A percentile compares a stretch with the other conserved stretches of the same genome.
Evolutionary conservation across 2,113 vertebrate genomes (phyloP).

Genomic region (Caranx ignobilis): DNA sequence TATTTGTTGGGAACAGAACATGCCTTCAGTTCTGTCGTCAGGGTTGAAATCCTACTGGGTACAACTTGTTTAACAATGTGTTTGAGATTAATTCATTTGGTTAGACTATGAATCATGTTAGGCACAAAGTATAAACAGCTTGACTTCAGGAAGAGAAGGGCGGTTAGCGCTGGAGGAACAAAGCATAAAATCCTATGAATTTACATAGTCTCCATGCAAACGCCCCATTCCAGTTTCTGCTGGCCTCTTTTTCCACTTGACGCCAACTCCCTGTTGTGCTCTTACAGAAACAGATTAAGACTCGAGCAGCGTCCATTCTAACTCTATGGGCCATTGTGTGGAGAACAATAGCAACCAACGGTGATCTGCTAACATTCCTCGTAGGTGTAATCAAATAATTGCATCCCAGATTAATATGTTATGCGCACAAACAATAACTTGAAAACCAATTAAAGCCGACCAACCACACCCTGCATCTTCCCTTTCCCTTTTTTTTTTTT

Average conservation of each 20-base stretch:
- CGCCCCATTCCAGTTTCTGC: neutral
- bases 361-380: conserved; percentile 44
- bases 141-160: conserved; percentile 44
- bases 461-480: neutral
- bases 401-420: conserved; percentile 51
- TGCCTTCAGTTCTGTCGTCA: conserved; percentile 49
- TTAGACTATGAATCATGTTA: conserved; percentile 62
- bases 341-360: conserved; percentile 18
- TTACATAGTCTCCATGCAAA: conserved; percentile 49
- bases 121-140: conserved; percentile 64
- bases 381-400: conserved; percentile 58
- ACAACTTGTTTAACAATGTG: conserved; percentile 59
- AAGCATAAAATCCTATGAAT: conserved; percentile 56
- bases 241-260: neutral
- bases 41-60: conserved; percentile 48
- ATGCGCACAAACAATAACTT: conserved; percentile 43
- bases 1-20: conserved; percentile 44
- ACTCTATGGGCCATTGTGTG: conserved; percentile 33
- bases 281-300: conserved; percentile 19
- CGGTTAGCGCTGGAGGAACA: conserved; percentile 40
- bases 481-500: neutral
- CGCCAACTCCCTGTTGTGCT: conserved; percentile 12
- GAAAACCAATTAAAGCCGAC: conserved; percentile 26
- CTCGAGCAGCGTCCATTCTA: conserved; percentile 4
- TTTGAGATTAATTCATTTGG: conserved; percentile 62